phyloP scores from a whole-genome alignment of 2,113 vertebrate genomes.

The Dipodomys stephensi region DNA sequence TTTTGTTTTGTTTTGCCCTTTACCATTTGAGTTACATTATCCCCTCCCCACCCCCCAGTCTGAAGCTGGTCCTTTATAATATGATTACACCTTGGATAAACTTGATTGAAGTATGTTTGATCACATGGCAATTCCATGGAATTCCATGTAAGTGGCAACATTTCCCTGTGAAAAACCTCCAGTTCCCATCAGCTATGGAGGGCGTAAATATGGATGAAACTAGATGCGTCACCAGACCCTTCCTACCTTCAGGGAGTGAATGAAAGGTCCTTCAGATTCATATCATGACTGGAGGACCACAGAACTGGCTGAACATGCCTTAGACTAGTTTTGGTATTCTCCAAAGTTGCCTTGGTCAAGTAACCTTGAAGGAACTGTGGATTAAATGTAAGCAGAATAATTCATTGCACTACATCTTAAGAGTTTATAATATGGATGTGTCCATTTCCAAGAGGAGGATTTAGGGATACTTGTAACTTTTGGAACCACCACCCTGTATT shows the following conservation, averaged over 20 bases:
- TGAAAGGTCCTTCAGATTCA: neutral
- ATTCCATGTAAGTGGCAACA: neutral
- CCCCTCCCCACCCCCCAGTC: too few relatives aligned
- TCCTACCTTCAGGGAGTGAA: neutral
- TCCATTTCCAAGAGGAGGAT: neutral
- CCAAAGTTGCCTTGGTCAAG: neutral
- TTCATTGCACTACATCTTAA: neutral
- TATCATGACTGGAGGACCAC: neutral
- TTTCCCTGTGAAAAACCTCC: neutral
- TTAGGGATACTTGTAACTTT: neutral
- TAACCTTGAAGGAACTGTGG: neutral
- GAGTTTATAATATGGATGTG: neutral
- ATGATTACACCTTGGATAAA: slow-evolving; percentile 26
- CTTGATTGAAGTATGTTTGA: slow-evolving; percentile 28
- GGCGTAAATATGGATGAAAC: neutral
- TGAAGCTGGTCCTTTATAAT: neutral
- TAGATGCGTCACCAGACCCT: neutral
- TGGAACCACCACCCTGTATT: neutral
- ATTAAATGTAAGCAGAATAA: neutral
- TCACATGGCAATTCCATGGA: neutral
- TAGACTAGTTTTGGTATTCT: neutral
- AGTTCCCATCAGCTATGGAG: neutral
- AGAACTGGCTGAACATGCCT: neutral
- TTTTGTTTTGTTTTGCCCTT: too few relatives aligned
- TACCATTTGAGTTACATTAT: too few relatives aligned